phyloP scores from a whole-genome alignment of 2,797 vertebrate species.

The Chaetophractus vellerosus region DNA sequence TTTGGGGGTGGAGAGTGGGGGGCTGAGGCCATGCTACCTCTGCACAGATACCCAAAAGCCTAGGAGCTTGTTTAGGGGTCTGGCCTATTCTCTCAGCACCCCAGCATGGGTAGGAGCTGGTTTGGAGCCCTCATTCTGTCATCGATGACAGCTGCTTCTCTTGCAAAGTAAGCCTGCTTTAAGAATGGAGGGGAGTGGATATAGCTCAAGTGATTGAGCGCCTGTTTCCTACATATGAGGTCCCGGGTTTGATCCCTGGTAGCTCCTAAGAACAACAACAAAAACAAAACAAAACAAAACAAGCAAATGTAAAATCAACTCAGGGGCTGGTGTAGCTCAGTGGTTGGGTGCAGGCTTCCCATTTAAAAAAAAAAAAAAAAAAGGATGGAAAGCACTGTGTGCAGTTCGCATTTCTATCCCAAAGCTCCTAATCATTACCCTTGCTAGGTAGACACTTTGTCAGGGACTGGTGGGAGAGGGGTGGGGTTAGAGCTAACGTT shows the following conservation, averaged over 20 bases:
- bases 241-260: no score
- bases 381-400: neutral
- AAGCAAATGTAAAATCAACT: no score
- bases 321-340: no score
- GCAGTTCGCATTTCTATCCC: neutral
- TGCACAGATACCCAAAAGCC: neutral
- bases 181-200: neutral
- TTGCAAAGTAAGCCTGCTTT: slow-evolving; percentile 38
- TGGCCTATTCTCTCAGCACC: slow-evolving; percentile 31
- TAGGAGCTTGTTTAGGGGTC: slow-evolving; percentile 51
- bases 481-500: neutral
- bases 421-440: neutral
- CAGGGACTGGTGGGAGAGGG: slow-evolving; percentile 42
- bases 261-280: no score
- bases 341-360: no score
- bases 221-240: no score
- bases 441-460: neutral
- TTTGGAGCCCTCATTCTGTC: slow-evolving; percentile 74
- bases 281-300: no score
- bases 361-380: no score
- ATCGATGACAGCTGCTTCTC: slow-evolving; percentile 72
- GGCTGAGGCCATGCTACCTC: neutral
- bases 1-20: neutral
- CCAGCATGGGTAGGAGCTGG: slow-evolving; percentile 57
- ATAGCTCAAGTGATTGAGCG: no score